Base-by-base conservation (phyloP, 2,113 vertebrate species). In the Pristiophorus japonicus region DNA sequence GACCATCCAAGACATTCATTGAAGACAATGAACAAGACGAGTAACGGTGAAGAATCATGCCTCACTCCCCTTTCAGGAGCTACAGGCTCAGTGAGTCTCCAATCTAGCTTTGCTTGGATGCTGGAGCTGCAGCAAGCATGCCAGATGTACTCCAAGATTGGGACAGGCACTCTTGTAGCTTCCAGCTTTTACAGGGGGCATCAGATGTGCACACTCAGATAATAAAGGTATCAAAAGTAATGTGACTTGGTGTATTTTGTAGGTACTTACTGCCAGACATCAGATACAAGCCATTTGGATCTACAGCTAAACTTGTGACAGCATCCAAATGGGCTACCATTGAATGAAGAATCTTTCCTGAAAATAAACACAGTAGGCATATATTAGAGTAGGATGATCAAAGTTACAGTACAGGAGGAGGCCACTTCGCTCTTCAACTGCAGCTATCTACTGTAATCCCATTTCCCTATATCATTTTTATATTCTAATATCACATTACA, bases 281-380 rank as follows among this genome's bases (percentile, higher is more conserved):
- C 97, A 99, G 98, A 96, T 99, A 99, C 78, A 99, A 98, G 97
- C 99, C 99, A 94, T 99, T 99, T 2, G 99, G 99, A 97, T 99
- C 99, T 96, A 99, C 99, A 51, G 99, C 99, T 97, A 99, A 98
- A 96, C 99, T 99, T 96, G 99, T 99, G 97, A 99, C 99, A 0
- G 99, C 99, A 96, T 99, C 99, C 97, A 99, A 98, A 96, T 99
- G 99, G 95, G 99, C 99, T 96, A 99, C 99, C 99, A 99, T 99
- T 11, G 98, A 99, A 97, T 99, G 99, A 96, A 99, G 98, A 96
- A 99, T 96, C 97, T 99, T 99, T 95, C 99, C 99, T 97, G 95
- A 93, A 96, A 96, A 96, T 59, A 96, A 96, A 96, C 97, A 70
- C 67, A 63, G 1, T 91, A 65, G 95, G 63, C 34, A 38, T 67